Evolutionary conservation across 2,113 vertebrate species (phyloP).

Genomic region (Bucco capensis): DNA sequence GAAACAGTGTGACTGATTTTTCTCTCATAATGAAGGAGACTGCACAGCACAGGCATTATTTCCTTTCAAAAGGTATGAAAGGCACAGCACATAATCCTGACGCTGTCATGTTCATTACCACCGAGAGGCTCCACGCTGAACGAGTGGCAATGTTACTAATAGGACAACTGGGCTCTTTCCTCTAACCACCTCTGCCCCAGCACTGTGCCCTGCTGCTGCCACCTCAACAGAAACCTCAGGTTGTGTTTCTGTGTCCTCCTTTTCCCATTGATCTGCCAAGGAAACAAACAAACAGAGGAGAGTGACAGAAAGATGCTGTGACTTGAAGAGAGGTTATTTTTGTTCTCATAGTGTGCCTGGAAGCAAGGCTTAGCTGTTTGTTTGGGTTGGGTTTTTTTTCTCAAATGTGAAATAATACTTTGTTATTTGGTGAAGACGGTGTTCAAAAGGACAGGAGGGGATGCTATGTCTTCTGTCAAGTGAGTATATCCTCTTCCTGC

Average conservation of each 20-base stretch:
- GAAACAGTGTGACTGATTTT: conserved; percentile 71
- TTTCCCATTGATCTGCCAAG: conserved; percentile 37
- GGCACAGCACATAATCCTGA: conserved; percentile 22
- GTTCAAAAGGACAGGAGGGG: neutral
- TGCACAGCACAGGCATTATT: conserved; percentile 58
- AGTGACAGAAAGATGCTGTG: neutral
- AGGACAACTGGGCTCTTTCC: conserved; percentile 32
- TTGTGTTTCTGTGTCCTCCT: neutral
- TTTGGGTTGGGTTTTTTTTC: neutral
- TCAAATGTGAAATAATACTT: neutral
- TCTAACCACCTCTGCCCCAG: neutral
- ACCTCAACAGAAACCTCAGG: neutral
- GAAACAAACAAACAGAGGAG: conserved; percentile 38
- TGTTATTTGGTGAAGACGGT: neutral
- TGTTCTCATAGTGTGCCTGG: neutral
- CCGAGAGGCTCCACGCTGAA: neutral
- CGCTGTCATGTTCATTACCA: conserved; percentile 57
- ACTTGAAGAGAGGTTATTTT: conserved; percentile 11
- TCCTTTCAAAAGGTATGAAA: conserved; percentile 70
- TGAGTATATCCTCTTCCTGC: neutral
- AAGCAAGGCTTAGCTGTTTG: neutral
- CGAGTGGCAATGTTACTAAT: conserved; percentile 27
- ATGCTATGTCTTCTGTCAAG: neutral
- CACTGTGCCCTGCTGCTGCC: neutral
- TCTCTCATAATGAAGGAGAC: conserved; percentile 64